A percentile compares a stretch with the other conserved stretches of the same genome.
Conservation (phyloP, 2,888 invertebrate species). For the Epirrhoe alternata region DNA sequence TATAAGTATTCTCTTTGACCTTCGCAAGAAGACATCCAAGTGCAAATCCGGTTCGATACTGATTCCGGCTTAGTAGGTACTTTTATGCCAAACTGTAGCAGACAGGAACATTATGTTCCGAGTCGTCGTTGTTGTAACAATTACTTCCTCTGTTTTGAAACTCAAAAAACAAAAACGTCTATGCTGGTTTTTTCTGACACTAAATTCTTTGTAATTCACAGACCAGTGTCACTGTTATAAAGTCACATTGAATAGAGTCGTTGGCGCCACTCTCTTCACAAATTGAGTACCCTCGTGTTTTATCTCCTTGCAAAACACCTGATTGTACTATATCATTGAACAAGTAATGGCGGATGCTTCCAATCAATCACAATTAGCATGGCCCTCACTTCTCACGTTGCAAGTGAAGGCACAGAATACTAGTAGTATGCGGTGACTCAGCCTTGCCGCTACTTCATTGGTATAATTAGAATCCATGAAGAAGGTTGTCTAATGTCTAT, state of each 20-base stretch:
- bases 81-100: neutral
- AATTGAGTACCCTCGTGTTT: neutral
- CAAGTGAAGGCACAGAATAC: conserved; percentile 23
- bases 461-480: neutral
- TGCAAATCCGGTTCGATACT: conserved; percentile 13
- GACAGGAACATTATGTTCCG: neutral
- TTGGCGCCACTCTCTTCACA: neutral
- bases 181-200: neutral
- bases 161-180: neutral
- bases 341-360: conserved; percentile 58
- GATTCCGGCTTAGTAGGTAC: conserved; percentile 10
- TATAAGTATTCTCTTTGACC: conserved; percentile 20
- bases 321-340: conserved; percentile 31
- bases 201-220: no score
- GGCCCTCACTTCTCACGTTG: conserved; percentile 51
- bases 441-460: conserved; percentile 7
- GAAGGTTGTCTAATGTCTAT: no score
- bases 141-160: no score
- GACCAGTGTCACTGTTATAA: no score
- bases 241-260: neutral
- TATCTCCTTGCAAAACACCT: conserved; percentile 13
- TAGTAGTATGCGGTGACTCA: conserved; percentile 25
- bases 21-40: conserved; percentile 18
- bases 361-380: conserved; percentile 64
- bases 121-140: neutral